phyloP scores from a whole-genome alignment of 2,113 vertebrate genomes.

The Pardalotus punctatus region DNA sequence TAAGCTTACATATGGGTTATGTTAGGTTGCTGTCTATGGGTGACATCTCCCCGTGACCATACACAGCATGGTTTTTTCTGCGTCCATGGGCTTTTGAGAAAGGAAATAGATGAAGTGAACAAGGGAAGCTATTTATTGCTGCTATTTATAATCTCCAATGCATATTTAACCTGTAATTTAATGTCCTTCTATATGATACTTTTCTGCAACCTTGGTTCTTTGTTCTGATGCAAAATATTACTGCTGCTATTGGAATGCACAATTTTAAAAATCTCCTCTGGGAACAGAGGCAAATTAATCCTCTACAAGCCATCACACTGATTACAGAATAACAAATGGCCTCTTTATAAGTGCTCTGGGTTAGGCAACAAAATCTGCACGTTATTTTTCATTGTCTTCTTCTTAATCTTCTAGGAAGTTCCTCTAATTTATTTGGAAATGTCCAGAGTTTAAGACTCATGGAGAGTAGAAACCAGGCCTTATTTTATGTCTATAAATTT shows the following conservation, averaged over 20 bases:
- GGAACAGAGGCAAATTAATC: neutral
- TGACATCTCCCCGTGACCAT: rapidly evolving
- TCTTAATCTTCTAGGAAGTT: neutral
- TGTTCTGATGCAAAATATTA: neutral
- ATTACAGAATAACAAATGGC: neutral
- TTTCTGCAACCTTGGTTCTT: neutral
- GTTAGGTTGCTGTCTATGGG: neutral
- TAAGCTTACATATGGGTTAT: neutral
- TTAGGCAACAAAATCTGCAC: neutral
- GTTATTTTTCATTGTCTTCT: neutral
- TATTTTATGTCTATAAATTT: neutral
- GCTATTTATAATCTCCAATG: neutral
- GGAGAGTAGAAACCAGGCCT: neutral
- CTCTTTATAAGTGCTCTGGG: neutral
- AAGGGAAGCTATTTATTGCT: neutral
- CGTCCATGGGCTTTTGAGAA: neutral
- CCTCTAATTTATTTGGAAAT: neutral
- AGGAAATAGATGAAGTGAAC: neutral
- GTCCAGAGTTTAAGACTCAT: neutral
- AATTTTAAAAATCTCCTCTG: neutral
- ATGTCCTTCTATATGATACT: neutral
- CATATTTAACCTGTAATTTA: neutral
- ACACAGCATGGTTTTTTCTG: neutral
- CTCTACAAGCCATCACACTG: neutral
- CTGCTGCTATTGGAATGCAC: neutral